Conservation (phyloP, 2,113 vertebrate genomes). For the Laticauda colubrina region DNA sequence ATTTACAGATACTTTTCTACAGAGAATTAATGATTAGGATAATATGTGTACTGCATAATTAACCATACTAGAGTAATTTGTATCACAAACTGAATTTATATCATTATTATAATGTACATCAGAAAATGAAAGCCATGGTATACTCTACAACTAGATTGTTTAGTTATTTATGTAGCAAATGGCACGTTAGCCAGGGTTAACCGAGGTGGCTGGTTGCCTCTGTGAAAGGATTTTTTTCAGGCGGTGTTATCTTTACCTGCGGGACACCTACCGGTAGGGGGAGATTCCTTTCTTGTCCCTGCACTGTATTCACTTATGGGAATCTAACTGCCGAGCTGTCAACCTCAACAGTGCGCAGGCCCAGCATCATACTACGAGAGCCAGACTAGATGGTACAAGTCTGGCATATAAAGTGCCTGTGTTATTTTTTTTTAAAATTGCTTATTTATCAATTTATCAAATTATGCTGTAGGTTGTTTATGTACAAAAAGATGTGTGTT, state of each 20-base stretch:
- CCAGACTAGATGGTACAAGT: background rate
- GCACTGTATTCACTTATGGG: no score
- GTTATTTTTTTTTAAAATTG: constrained; percentile 48
- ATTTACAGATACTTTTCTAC: constrained; percentile 27
- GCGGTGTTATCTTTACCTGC: no score
- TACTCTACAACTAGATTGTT: background rate
- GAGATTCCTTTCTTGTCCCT: no score
- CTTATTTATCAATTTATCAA: constrained; percentile 55
- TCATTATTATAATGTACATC: constrained; percentile 23
- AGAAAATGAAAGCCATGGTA: constrained; percentile 34
- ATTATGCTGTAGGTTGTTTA: constrained; percentile 46
- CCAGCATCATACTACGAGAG: no score
- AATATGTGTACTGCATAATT: constrained; percentile 21
- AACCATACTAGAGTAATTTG: constrained; percentile 42
- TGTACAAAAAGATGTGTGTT: background rate
- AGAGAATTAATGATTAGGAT: constrained; percentile 45
- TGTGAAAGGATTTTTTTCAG: no score
- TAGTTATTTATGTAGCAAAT: no score
- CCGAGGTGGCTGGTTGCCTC: no score
- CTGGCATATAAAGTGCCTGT: constrained; percentile 19
- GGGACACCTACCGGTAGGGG: no score
- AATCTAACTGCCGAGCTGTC: no score
- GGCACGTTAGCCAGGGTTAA: no score
- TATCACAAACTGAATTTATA: background rate
- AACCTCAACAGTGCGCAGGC: no score